These are phyloP conservation scores for Protodeltote pygarga DNA, from an alignment of 2,888 invertebrate genomes.

Conservation along the genomic window DNA sequence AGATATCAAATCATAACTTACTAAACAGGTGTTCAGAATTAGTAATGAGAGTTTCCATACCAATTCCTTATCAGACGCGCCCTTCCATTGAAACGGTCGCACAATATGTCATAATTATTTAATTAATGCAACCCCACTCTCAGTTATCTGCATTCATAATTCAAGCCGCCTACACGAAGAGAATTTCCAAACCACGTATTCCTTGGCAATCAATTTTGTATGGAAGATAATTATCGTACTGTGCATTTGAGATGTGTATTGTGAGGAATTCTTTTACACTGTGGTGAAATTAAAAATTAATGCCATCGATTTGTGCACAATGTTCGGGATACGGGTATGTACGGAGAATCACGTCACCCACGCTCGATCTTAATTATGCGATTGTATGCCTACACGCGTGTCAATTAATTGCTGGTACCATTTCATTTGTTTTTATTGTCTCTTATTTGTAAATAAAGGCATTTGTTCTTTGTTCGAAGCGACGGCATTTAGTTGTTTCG, in stretches of 20 bases:
- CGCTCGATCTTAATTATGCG: conserved; percentile 71
- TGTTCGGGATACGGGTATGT: conserved; percentile 35
- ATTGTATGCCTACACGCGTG: conserved; percentile 67
- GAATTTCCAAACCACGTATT: conserved; percentile 42
- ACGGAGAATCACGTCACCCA: conserved; percentile 62
- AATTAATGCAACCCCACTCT: conserved; percentile 77
- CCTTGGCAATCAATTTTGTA: conserved; percentile 15
- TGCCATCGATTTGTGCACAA: conserved; percentile 51
- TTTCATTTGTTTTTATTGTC: conserved; percentile 51
- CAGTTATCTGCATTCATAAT: conserved; percentile 77
- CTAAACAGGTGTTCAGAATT: conserved; percentile 63
- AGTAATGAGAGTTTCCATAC: conserved; percentile 61
- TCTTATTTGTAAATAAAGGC: conserved; percentile 49
- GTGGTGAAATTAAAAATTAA: conserved; percentile 54
- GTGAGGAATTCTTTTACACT: conserved; percentile 29
- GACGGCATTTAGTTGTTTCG: conserved; percentile 20
- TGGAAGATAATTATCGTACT: conserved; percentile 17
- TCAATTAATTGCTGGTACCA: conserved; percentile 64
- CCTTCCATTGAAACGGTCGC: conserved; percentile 77
- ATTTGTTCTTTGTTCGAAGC: conserved; percentile 41
- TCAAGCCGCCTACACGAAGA: conserved; percentile 64
- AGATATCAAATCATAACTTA: conserved; percentile 47
- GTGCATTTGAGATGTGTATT: neutral
- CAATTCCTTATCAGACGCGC: conserved; percentile 75
- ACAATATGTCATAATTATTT: conserved; percentile 86